Base-by-base conservation (phyloP, 1,140 invertebrate species). In the Drosophila pallidifrons region DNA sequence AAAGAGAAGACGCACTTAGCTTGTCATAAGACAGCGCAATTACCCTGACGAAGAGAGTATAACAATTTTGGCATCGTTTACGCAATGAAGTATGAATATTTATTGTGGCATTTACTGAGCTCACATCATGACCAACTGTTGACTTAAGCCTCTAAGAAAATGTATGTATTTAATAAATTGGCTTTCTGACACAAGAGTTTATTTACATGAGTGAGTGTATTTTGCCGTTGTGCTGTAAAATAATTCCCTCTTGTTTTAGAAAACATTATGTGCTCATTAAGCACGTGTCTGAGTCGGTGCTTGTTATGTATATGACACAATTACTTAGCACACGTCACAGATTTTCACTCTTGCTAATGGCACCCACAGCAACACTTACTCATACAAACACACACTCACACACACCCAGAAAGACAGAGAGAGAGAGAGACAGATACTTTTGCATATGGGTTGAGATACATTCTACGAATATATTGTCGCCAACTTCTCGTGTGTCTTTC, bases 251-350 rank as follows among this genome's bases (percentile, higher is more conserved):
- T 41, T 52, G 35, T 46, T 68, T 46, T 66, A 11, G 25, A 59
- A 51, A 46, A 41, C 61, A 65, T 66, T 66, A 66, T 75, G 43
- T 65, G 74, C 81, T 82, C 82, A 87, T 87, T 82, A 82, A 76
- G 60, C 67, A 66, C 71, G 79, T 77, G 79, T 79, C 61, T 58
- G 70, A 28, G 54, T 61, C 58, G 32, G n/a, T 51, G 45, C 58
- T 73, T 69, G 77, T 64, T 79, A 57, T 73, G 67, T 73, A 77
- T 74, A 72, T 83, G 80, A 88, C 88, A 91, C 80, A 82, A 88
- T 87, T 81, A 82, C 89, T 91, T 77, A 85, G 72, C 69, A 74
- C 75, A 78, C 78, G 72, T 78, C 79, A 81, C 79, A 91, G 73
- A 82, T 82, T 77, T 78, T 73, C 72, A 83, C 79, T 88, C 72